Percentiles rank a stretch among this genome's conserved stretches.
Evolutionary conservation across 2,888 invertebrate species (phyloP).

Genomic region (Plutella xylostella): DNA sequence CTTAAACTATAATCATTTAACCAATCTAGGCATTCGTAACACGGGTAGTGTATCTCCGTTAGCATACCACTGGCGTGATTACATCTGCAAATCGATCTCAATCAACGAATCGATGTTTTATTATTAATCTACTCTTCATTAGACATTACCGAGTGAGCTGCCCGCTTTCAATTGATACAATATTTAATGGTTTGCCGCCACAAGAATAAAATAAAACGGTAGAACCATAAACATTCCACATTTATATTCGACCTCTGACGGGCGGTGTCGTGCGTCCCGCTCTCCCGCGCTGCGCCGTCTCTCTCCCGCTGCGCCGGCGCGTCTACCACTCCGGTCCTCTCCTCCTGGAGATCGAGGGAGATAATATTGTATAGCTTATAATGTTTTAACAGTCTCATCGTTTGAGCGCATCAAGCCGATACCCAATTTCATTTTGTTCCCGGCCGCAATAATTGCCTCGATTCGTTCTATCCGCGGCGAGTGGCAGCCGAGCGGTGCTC

Average conservation of each 20-base stretch:
- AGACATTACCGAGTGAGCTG: slow-evolving; percentile 54
- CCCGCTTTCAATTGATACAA: slow-evolving; percentile 68
- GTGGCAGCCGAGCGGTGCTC: slow-evolving; percentile 29
- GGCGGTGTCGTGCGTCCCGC: slow-evolving; percentile 36
- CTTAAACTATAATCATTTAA: background rate
- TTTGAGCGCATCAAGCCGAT: slow-evolving; percentile 38
- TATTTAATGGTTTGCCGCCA: slow-evolving; percentile 63
- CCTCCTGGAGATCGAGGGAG: slow-evolving; percentile 47
- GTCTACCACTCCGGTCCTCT: slow-evolving; percentile 49
- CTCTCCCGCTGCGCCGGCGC: slow-evolving; percentile 52
- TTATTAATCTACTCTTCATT: slow-evolving; percentile 60
- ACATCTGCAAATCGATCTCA: slow-evolving; percentile 45
- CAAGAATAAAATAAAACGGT: slow-evolving; percentile 67
- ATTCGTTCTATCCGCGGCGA: slow-evolving; percentile 51
- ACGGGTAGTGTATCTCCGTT: slow-evolving; percentile 3
- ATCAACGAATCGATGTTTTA: slow-evolving; percentile 52
- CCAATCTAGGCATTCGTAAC: slow-evolving; percentile 1
- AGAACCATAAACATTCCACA: slow-evolving; percentile 70
- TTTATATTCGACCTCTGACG: slow-evolving; percentile 67
- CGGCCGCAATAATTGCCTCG: slow-evolving; percentile 55
- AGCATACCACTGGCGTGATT: slow-evolving; percentile 5
- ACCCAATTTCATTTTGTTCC: slow-evolving; percentile 59
- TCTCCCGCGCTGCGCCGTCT: slow-evolving; percentile 30
- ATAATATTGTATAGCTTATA: slow-evolving; percentile 64
- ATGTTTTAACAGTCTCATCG: slow-evolving; percentile 62